A percentile compares a stretch with the other conserved stretches of the same genome.
These are phyloP conservation scores for Sciurus vulgaris DNA, from an alignment of 2,797 vertebrate genomes.

Conservation along the genomic window DNA sequence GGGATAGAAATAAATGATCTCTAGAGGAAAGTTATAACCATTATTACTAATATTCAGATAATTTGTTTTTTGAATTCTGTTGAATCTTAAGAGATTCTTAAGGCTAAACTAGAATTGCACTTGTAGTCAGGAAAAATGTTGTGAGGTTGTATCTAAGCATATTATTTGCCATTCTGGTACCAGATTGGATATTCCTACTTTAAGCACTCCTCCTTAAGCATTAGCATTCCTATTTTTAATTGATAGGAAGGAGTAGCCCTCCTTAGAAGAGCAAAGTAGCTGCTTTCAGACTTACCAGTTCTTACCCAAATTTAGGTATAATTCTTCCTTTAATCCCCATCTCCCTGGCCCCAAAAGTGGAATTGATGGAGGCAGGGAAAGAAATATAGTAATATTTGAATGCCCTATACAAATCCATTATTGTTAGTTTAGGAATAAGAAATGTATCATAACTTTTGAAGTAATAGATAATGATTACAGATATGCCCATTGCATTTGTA, in stretches of 20 bases:
- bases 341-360: neutral
- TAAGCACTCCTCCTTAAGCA: neutral
- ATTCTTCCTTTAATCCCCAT: constrained; percentile 7
- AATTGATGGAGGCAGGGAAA: neutral
- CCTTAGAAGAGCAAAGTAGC: neutral
- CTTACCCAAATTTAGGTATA: neutral
- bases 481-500: constrained; percentile 43
- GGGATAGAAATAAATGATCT: neutral
- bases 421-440: constrained; percentile 58
- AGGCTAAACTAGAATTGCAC: neutral
- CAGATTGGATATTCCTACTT: neutral
- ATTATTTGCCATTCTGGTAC: neutral
- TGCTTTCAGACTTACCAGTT: neutral
- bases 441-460: constrained; percentile 5
- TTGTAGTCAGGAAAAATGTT: constrained; percentile 16
- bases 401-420: constrained; percentile 37
- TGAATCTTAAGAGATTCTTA: neutral
- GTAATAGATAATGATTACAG: constrained; percentile 17
- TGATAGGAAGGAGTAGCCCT: neutral
- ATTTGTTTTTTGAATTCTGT: constrained; percentile 34
- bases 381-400: constrained; percentile 43
- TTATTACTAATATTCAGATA: neutral
- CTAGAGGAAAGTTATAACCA: constrained; percentile 3
- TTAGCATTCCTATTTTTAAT: neutral
- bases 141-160: neutral